A percentile compares a stretch with the other conserved stretches of the same genome.
phyloP scores from a whole-genome alignment of 2,888 invertebrate species.

The Phytoseiulus persimilis region DNA sequence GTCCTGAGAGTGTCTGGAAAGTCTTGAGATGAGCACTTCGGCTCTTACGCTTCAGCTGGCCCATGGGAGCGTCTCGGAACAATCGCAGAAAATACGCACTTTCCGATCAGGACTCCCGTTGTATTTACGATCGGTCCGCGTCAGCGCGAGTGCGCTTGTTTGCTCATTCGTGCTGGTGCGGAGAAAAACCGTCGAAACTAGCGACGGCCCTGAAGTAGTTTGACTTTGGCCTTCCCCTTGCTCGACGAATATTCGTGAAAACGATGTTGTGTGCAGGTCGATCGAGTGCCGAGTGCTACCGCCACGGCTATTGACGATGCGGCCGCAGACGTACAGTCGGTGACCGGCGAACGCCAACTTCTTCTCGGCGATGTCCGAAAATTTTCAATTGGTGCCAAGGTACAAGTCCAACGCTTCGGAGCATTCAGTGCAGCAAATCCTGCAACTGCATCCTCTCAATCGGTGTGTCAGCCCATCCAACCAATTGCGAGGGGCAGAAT shows the following conservation, averaged over 20 bases:
- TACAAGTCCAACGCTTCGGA: background rate
- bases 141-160: background rate
- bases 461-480: background rate
- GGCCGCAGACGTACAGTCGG: background rate
- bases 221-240: conserved; percentile 5
- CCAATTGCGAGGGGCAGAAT: background rate
- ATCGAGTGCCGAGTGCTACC: background rate
- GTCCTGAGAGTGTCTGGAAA: too few relatives aligned
- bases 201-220: background rate
- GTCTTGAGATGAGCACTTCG: too few relatives aligned
- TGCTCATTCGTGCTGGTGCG: background rate
- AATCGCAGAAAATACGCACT: too few relatives aligned
- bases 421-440: background rate
- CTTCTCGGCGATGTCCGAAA: background rate
- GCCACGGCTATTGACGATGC: background rate
- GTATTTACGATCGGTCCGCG: background rate
- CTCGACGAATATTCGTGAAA: background rate
- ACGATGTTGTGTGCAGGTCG: background rate
- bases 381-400: background rate
- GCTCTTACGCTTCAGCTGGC: too few relatives aligned
- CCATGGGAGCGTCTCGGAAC: too few relatives aligned
- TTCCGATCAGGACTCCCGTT: background rate
- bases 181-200: background rate
- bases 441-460: background rate
- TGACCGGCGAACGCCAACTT: background rate